Percentiles rank a stretch among this genome's conserved stretches.
Conservation (phyloP, 2,797 vertebrate genomes). For the Anisognathus igniventris region DNA sequence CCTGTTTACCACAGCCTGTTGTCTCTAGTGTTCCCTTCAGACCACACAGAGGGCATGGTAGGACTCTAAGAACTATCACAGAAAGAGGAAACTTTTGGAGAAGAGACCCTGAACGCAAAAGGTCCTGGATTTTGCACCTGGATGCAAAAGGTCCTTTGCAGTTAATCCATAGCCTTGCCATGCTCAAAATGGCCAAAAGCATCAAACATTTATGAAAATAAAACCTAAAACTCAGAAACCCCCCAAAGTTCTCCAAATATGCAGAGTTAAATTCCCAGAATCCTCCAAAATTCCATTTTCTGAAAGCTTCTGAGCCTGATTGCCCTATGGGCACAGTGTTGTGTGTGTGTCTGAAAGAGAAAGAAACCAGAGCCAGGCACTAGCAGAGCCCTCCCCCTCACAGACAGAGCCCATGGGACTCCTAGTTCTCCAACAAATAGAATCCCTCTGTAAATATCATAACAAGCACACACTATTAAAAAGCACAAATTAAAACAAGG, state of each 20-base stretch:
- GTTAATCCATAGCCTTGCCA: not conserved
- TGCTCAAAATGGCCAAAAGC: not conserved
- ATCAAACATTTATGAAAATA: not conserved
- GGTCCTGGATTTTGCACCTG: not conserved
- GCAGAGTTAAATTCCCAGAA: not conserved
- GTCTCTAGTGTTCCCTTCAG: not conserved
- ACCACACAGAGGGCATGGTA: not conserved
- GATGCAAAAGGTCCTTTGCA: not conserved
- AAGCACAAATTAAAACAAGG: not conserved
- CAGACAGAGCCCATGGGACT: not conserved
- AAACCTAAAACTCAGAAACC: accelerated
- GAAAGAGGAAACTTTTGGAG: not conserved
- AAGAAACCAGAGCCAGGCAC: not conserved
- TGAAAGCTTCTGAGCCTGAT: not conserved
- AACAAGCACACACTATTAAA: not conserved
- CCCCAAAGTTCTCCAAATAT: not conserved
- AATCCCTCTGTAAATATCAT: not conserved
- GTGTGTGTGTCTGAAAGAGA: not conserved
- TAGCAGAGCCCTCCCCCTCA: not conserved
- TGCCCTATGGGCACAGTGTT: not conserved
- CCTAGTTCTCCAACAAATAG: not conserved
- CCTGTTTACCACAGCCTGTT: not conserved
- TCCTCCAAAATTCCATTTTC: not conserved
- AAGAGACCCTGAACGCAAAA: not conserved
- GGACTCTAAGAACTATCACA: not conserved